Percentiles rank a stretch among this genome's conserved stretches.
Conservation (phyloP, 2,888 invertebrate species). For the Xestia ashworthii region DNA sequence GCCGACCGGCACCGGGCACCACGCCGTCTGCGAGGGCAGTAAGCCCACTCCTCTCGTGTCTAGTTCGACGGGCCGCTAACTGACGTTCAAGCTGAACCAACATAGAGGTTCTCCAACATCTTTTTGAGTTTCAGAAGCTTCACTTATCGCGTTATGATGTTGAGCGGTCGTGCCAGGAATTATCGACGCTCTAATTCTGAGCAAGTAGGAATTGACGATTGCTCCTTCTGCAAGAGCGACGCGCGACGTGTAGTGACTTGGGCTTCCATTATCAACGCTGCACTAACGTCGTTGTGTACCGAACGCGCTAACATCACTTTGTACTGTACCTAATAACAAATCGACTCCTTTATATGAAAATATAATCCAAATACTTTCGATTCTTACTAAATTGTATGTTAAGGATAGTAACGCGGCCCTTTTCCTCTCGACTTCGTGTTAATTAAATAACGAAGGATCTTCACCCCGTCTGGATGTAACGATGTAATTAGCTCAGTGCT, state of each 20-base stretch:
- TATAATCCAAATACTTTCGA: neutral
- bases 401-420: neutral
- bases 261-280: neutral
- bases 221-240: constrained; percentile 1
- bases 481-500: neutral
- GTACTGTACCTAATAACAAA: neutral
- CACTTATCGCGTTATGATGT: neutral
- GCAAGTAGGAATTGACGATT: neutral
- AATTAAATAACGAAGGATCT: constrained; percentile 14
- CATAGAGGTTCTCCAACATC: neutral
- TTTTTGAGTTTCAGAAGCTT: neutral
- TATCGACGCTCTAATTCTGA: neutral
- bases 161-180: neutral
- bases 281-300: neutral
- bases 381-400: constrained; percentile 1
- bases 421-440: neutral
- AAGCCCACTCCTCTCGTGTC: neutral
- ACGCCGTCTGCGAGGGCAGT: neutral
- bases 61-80: neutral
- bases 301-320: neutral
- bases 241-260: neutral
- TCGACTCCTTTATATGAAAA: neutral
- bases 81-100: neutral
- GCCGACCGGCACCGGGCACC: constrained; percentile 5
- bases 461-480: neutral